Conservation (phyloP, 2,113 vertebrate genomes). For the Myotis yumanensis region DNA sequence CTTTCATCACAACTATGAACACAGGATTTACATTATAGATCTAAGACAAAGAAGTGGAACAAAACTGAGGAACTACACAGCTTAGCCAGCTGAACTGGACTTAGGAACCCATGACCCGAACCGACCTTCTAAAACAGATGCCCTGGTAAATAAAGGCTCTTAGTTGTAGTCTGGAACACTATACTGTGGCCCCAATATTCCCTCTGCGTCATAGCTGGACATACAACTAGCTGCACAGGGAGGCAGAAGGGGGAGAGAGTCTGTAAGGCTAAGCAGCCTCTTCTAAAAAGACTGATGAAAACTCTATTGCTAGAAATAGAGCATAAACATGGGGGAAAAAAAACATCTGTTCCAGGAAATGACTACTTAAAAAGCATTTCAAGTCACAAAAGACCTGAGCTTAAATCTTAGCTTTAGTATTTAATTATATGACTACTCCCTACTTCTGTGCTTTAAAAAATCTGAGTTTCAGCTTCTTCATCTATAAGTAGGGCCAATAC, state of each 20-base stretch:
- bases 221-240: not conserved
- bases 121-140: not conserved
- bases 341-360: not conserved
- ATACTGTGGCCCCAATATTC: not conserved
- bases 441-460: not conserved
- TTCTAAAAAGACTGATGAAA: not conserved
- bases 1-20: not conserved
- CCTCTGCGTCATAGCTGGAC: not conserved
- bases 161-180: not conserved
- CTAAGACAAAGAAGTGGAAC: not conserved
- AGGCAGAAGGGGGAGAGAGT: not conserved
- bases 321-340: not conserved
- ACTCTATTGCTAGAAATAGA: not conserved
- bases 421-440: not conserved
- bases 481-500: not conserved
- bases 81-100: not conserved
- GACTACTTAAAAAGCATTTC: not conserved
- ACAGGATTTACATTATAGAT: not conserved
- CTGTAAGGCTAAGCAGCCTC: not conserved
- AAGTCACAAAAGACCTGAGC: not conserved
- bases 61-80: not conserved
- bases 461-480: not conserved
- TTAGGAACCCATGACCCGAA: not conserved
- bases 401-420: not conserved
- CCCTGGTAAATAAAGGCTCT: not conserved